Evolutionary conservation across 2,888 invertebrate genomes (phyloP).

Genomic region (Plutella xylostella): DNA sequence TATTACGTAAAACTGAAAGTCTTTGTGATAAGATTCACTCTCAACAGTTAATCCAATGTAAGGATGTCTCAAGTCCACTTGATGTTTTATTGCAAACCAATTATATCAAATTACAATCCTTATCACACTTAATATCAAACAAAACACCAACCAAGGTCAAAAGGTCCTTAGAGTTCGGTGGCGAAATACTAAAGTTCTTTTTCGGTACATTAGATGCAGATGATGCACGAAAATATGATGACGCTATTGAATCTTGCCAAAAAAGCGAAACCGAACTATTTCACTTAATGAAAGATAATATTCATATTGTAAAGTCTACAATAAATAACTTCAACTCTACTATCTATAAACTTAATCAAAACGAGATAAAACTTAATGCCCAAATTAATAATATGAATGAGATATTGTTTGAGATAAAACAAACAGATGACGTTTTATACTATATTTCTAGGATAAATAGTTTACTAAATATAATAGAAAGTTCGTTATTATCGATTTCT

Average conservation of each 20-base stretch:
- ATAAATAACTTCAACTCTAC: background rate
- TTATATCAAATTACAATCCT: background rate
- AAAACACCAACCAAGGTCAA: no score
- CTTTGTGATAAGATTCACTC: background rate
- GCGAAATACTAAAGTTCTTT: no score
- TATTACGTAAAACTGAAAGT: background rate
- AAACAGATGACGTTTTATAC: no score
- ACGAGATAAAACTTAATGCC: slow-evolving; percentile 15
- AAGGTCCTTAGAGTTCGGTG: no score
- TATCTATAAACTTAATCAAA: slow-evolving; percentile 16
- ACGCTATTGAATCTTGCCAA: slow-evolving; percentile 12
- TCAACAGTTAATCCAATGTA: background rate
- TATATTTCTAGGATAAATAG: no score
- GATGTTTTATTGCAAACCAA: background rate
- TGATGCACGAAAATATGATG: slow-evolving; percentile 21
- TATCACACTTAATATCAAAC: no score
- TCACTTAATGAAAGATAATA: slow-evolving; percentile 12
- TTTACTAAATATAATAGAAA: background rate
- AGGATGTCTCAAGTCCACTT: background rate
- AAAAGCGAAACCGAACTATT: background rate
- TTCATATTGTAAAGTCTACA: background rate
- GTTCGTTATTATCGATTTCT: background rate
- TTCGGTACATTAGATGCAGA: slow-evolving; percentile 21
- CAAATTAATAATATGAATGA: background rate
- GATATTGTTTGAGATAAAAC: no score